Evolutionary conservation across 2,113 vertebrate species (phyloP), one percentile per base, ranked within the genome.

Genomic region (Physeter macrocephalus): DNA sequence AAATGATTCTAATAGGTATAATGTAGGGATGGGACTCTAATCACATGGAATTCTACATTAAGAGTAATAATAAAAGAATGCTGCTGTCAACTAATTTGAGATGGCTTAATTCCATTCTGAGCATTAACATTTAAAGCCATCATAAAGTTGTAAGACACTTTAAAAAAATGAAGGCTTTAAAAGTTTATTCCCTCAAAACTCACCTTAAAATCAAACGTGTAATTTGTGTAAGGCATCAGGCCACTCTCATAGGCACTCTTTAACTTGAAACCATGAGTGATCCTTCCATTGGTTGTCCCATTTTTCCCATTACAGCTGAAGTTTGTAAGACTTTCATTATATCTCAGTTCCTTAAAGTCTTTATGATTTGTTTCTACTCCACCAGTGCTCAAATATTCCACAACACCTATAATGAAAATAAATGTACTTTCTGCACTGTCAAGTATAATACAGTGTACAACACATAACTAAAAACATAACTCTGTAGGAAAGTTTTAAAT

Each of bases 201-300:
- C 95, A 99, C 99, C 99, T 99, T 99, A 98, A 99, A 99, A 97
- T 99, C 99, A 81, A 99, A 99, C 29, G 99, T 99, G 97, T 99
- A 99, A 98, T 99, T 99, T 72, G 99, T 99, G 66, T 99, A 99
- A 99, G 99, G 99, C 99, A 99, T 99, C 98, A 99, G 99, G 99
- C 99, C 99, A 77, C 99, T 99, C 98, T 99, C 99, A 86, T 99
- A 99, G 98, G 99, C 99, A 99, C 99, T 99, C 99, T 99, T 99
- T 96, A 99, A 99, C 99, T 99, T 99, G 99, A 99, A 99, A 98
- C 99, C 99, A 66, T 99, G 99, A 23, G 99, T 99, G 98, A 99
- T 99, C 98, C 99, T 99, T 98, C 99, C 99, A 78, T 99, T 99
- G 98, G 99, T 99, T 84, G 99, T 99, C 98, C 99, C 99, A 96